phyloP scores from a whole-genome alignment of 1,140 invertebrate genomes.

The Bombus consobrinus region DNA sequence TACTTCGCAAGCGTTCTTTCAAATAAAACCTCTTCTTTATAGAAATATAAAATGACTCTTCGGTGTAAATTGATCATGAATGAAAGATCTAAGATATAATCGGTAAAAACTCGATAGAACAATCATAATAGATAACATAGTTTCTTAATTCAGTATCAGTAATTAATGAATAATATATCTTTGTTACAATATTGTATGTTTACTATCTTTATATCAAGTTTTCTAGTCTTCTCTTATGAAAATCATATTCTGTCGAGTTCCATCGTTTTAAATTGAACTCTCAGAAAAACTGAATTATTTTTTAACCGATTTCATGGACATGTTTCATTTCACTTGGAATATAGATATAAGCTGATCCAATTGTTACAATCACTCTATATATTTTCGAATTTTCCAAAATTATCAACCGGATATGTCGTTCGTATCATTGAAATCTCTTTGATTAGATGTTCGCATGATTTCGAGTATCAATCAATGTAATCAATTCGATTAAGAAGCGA shows the following conservation, averaged over 20 bases:
- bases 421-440: neutral
- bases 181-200: neutral
- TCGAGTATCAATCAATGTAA: slow-evolving; percentile 7
- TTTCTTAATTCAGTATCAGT: neutral
- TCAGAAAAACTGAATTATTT: neutral
- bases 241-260: too few species aligned
- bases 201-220: neutral
- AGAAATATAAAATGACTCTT: too few species aligned
- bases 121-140: neutral
- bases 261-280: too few species aligned
- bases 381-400: neutral
- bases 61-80: too few species aligned
- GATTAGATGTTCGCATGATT: slow-evolving; percentile 3
- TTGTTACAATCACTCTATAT: neutral
- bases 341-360: neutral
- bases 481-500: neutral
- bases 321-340: neutral
- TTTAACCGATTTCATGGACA: neutral
- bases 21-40: too few species aligned
- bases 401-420: neutral
- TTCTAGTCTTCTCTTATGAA: too few species aligned
- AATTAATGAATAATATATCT: too few species aligned
- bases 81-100: too few species aligned
- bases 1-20: too few species aligned
- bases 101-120: too few species aligned